Percentiles rank a stretch among this genome's conserved stretches.
These are phyloP conservation scores for Hetaerina americana DNA, from an alignment of 1,140 invertebrate genomes.

Conservation along the genomic window DNA sequence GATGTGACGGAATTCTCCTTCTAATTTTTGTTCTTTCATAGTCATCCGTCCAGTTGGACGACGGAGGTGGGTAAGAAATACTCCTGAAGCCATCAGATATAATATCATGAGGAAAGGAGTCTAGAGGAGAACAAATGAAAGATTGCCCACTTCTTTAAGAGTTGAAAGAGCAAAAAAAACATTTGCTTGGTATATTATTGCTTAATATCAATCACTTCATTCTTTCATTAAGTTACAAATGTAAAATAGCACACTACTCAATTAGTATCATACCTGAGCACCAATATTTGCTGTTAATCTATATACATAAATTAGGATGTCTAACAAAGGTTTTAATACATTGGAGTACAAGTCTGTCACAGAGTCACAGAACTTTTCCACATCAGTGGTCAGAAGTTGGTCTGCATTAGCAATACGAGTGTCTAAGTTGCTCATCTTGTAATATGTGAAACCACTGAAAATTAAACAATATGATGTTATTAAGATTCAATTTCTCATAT, in stretches of 20 bases:
- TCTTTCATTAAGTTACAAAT: not conserved
- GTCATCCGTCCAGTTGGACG: constrained; percentile 80
- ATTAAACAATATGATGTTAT: constrained; percentile 15
- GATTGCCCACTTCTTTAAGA: not conserved
- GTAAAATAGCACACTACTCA: not conserved
- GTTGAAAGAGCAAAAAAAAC: constrained; percentile 15
- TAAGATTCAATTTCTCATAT: not conserved
- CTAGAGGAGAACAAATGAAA: constrained; percentile 33
- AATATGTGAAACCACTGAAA: constrained; percentile 88
- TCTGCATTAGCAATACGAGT: constrained; percentile 91
- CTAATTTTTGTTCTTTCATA: constrained; percentile 85
- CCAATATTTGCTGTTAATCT: constrained; percentile 76
- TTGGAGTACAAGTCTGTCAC: constrained; percentile 93
- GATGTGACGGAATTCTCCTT: constrained; percentile 95
- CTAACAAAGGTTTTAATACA: constrained; percentile 89
- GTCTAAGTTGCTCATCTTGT: constrained; percentile 93
- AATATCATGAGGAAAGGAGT: constrained; percentile 74
- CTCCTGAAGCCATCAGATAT: constrained; percentile 74
- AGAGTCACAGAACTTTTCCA: constrained; percentile 94
- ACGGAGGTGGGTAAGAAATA: constrained; percentile 63
- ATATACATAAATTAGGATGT: constrained; percentile 89
- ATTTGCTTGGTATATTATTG: constrained; percentile 6
- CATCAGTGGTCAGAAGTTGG: constrained; percentile 91
- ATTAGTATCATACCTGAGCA: constrained; percentile 36
- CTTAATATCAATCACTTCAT: too few relatives aligned